These are phyloP conservation scores for Entomyzon cyanotis DNA, from an alignment of 2,113 vertebrate genomes.

Conservation along the genomic window DNA sequence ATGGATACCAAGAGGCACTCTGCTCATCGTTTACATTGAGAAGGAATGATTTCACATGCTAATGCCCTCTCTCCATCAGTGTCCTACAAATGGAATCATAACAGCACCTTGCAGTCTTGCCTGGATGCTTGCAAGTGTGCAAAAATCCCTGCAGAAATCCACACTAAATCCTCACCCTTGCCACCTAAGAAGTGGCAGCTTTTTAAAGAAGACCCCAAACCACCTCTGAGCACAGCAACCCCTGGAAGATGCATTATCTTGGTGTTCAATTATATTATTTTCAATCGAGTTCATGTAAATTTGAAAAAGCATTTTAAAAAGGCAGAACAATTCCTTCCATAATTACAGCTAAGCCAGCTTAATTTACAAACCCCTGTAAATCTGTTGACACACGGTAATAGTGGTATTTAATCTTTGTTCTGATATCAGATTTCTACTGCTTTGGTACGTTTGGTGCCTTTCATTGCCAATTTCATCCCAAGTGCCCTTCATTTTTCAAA, in stretches of 20 bases:
- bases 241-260: background rate
- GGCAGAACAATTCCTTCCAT: background rate
- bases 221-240: background rate
- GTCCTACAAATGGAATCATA: slow-evolving; percentile 1
- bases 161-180: background rate
- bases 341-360: background rate
- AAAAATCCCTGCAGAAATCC: background rate
- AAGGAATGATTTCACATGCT: slow-evolving; percentile 7
- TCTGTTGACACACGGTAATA: background rate
- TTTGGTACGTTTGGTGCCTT: background rate
- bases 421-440: background rate
- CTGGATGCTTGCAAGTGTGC: background rate
- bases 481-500: background rate
- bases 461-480: background rate
- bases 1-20: background rate
- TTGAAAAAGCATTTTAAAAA: background rate
- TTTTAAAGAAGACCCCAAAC: background rate
- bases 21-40: background rate
- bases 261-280: background rate
- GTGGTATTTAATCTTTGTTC: background rate
- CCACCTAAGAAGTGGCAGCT: background rate
- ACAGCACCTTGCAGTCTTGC: background rate
- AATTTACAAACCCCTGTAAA: slow-evolving; percentile 4
- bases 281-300: background rate
- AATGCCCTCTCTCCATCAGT: background rate